Base-by-base conservation (phyloP, 2,797 vertebrate genomes). In the Neolamprologus multifasciatus region DNA sequence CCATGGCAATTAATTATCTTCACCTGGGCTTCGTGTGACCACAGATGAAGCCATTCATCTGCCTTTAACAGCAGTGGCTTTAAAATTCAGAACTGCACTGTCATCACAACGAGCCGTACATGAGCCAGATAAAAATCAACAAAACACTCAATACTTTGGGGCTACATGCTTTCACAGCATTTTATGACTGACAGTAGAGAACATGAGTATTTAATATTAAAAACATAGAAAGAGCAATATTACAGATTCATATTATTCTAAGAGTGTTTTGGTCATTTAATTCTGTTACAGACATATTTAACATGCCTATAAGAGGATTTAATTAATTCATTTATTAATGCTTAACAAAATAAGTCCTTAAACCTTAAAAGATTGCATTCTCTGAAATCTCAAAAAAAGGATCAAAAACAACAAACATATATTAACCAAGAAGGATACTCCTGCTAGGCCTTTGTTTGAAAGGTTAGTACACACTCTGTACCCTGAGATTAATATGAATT, bases 1-100 rank as follows among this genome's bases (percentile, higher is more conserved):
- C 87, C 54, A 88, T 55, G 88, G 93, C 93, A 94, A 96, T 96
- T 96, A 92, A 96, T 96, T 95, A 95, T 92, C 87, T 93, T 96
- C 94, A 95, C 87, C 85, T 69, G 74, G 81, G 92, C 83, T 94
- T 85, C 80, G 84, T 93, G 94, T 94, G 93, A 92, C 88, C 88
- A 80, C 3, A 87, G 91, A 87, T 90, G 93, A 90, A 95, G 91
- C 92, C 80, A 95, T 96, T 95, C 89, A 94, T 95, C 94, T 95
- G 92, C 90, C 80, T 91, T 91, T 86, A 91, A 78, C 40, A 71
- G 67, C 78, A 81, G 81, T 11, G 83, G 88, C 89, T 94, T 93
- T 84, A 23, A 87, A 86, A 91, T 85, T 81, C 83, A 88, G 93
- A 95, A 95, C 78, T 93, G 96, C 95, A 93, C 82, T 82, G 88